phyloP scores from a whole-genome alignment of 2,797 vertebrate genomes.

The Spinus olivaceus region DNA sequence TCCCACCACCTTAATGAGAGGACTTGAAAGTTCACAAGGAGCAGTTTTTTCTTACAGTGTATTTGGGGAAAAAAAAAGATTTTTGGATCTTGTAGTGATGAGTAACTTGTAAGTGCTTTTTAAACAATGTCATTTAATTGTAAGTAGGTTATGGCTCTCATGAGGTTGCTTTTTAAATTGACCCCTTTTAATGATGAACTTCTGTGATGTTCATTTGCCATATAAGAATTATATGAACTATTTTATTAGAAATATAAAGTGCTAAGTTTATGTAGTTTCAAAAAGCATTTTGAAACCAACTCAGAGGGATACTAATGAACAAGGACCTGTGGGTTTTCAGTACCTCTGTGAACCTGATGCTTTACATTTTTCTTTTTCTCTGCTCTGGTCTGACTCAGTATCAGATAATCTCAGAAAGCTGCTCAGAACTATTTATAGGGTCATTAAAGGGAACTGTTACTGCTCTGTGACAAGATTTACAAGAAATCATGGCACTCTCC shows the following conservation, averaged over 20 bases:
- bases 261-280: neutral
- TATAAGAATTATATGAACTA: neutral
- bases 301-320: neutral
- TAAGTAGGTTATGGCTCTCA: neutral
- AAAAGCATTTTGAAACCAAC: neutral
- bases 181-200: neutral
- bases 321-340: neutral
- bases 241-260: neutral
- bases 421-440: neutral
- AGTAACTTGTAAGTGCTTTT: neutral
- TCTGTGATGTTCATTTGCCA: neutral
- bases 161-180: neutral
- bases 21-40: neutral
- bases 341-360: neutral
- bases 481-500: neutral
- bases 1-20: neutral
- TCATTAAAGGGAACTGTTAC: neutral
- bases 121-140: neutral
- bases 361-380: neutral
- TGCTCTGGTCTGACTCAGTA: neutral
- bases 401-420: neutral
- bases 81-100: neutral
- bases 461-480: neutral
- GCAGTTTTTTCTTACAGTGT: neutral
- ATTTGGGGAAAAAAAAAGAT: neutral